Conservation (phyloP, 2,888 invertebrate genomes). For the Blastobasis adustella region DNA sequence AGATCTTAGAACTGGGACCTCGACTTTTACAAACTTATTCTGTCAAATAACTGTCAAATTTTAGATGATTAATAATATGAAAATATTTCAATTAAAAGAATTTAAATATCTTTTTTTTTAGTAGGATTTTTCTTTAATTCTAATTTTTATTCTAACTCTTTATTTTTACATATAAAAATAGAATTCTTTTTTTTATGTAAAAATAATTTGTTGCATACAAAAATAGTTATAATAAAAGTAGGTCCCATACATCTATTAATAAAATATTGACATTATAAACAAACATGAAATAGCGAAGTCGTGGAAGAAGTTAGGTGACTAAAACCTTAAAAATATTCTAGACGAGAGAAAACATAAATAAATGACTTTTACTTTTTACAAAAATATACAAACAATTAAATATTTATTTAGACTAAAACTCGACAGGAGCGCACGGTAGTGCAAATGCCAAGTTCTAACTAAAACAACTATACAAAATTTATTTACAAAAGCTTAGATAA, state of each 20-base stretch:
- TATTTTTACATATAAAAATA: too few relatives aligned
- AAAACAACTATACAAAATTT: background rate
- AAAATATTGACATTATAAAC: too few relatives aligned
- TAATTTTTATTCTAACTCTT: too few relatives aligned
- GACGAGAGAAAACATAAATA: background rate
- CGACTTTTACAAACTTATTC: background rate
- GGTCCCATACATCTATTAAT: too few relatives aligned
- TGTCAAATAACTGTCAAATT: slow-evolving; percentile 9
- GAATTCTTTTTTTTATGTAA: too few relatives aligned
- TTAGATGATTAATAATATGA: slow-evolving; percentile 8
- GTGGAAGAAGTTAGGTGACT: slow-evolving; percentile 8
- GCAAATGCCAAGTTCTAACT: slow-evolving; percentile 1
- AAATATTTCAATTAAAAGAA: background rate
- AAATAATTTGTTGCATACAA: too few relatives aligned
- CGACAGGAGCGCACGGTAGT: background rate
- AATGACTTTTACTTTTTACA: background rate
- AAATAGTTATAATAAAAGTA: too few relatives aligned
- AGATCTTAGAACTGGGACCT: too few relatives aligned
- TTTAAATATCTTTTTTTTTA: background rate
- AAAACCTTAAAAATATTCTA: slow-evolving; percentile 1
- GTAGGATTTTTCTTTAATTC: too few relatives aligned
- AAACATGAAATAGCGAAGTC: too few relatives aligned
- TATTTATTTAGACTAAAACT: background rate
- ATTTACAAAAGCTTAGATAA: background rate
- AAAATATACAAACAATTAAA: too few relatives aligned